Evolutionary conservation across 1,140 invertebrate genomes (phyloP), one percentile per base, ranked within the genome.

Genomic region (Dendrolimus kikuchii): DNA sequence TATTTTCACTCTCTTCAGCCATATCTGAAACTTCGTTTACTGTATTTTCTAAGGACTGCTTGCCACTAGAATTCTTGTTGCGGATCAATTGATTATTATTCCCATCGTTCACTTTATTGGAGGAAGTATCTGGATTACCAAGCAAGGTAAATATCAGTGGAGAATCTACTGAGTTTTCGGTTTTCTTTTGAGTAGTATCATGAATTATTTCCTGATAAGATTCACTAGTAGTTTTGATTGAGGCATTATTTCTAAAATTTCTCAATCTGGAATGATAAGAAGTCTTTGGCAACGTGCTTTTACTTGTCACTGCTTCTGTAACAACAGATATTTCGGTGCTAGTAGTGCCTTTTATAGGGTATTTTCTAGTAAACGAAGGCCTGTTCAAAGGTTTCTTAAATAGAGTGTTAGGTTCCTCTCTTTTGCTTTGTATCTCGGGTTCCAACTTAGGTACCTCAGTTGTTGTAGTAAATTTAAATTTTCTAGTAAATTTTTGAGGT

Each of bases 401-500:
- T 5, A 60, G 9, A 44, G 54, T 60, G 49, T 48, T 68, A 38
- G 51, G 57, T 55, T 77, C 74, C 52, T 64, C 45, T 37, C 59
- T 53, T 60, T 73, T 80, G 41, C 44, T 64, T 57, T 74, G 75
- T 4, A 44, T 23, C 8, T 38, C 40, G 44, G 41, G 68, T 51
- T 73, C 71, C 41, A 10, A 53, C 46, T 62, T 66, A 5, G 75
- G 60, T 38, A 64, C 38, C 53, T 73, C 68, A 4, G 23, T 23
- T 23, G 70, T 73, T 52, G 74, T 71, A 44, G 66, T 68, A 40
- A 62, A 36, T 68, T 79, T 81, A 47, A 75, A 71, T 68, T 78
- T 83, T 66, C 81, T 74, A 46, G 55, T 83, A 58, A 68, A 84
- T 68, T 82, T 86, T 48, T 74, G 75, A 7, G 66, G 60, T 55